Conservation (phyloP, 2,113 vertebrate genomes). For the Aptenodytes forsteri region DNA sequence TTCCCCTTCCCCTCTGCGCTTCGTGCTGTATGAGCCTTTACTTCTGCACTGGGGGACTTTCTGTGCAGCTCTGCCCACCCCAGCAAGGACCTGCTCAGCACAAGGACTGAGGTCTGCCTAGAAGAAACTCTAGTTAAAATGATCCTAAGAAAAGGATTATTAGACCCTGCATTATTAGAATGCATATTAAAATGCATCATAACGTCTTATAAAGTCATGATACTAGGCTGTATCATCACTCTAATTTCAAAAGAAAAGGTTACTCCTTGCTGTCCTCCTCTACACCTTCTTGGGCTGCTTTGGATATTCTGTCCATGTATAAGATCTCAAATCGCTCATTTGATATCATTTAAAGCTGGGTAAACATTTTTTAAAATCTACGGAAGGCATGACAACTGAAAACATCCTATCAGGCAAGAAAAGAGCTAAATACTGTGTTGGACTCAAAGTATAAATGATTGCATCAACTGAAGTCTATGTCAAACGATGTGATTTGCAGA, state of each 20-base stretch:
- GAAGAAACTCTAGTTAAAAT: background rate
- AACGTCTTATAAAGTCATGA: background rate
- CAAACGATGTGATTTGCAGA: background rate
- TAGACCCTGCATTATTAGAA: background rate
- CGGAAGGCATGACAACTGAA: background rate
- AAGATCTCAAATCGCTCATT: background rate
- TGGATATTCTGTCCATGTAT: background rate
- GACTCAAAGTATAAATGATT: background rate
- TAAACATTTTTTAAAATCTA: background rate
- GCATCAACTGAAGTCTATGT: background rate
- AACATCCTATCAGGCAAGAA: background rate
- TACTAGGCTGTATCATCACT: background rate
- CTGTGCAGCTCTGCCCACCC: background rate
- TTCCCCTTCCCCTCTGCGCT: accelerated
- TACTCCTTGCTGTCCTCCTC: background rate
- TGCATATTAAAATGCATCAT: background rate
- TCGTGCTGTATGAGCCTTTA: background rate
- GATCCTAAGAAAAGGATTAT: background rate
- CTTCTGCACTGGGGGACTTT: background rate
- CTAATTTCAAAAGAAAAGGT: background rate
- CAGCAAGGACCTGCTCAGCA: background rate
- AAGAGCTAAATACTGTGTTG: background rate
- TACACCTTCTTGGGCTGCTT: background rate
- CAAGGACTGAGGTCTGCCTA: background rate
- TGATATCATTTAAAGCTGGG: background rate